Evolutionary conservation across 2,113 vertebrate species (phyloP), one percentile per base, ranked within the genome.

Genomic region (Melanotaenia duboulayi): DNA sequence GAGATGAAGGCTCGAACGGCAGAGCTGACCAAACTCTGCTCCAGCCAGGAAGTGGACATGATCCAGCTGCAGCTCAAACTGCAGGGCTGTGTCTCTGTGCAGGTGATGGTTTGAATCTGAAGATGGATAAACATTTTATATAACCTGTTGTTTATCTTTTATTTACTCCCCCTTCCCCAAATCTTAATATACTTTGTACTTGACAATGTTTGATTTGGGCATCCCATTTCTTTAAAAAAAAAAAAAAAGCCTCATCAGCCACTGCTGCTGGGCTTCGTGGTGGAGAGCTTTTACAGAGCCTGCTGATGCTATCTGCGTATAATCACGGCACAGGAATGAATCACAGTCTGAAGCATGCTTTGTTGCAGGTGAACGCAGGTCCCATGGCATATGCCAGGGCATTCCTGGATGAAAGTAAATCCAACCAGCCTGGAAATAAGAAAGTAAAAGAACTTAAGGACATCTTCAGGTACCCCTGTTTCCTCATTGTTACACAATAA

Each of bases 301-400:
- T n/a, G n/a, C n/a, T n/a, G n/a, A n/a, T n/a, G 4, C 20, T 4
- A 19, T 46, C 12, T 19, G 28, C 11, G 2, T 23, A 11, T 32
- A 11, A 16, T 51, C 3, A 13, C 5, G 11, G 16, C 24, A 23
- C 14, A 37, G 8, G 20, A 70, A 70, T 67, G 39, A 40, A 0
- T 42, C 32, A 82, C 78, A 65, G 5, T 37, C 35, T 35, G 20
- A 44, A 55, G 32, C 42, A 16, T 61, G 49, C 58, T 40, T 52
- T 25, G 3, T 54, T 59, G 35, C 86, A 99, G 97, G 98, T 99
- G 70, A 99, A 99, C 56, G 98, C 97, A 16, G 98, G 98, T 14
- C 98, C 98, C 1, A 94, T 99, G 92, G 97, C 98, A 4, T 99
- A 99, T 9, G 98, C 98, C n/a, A 95, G 96, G 82, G 96, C 96